Conservation (phyloP, 2,113 vertebrate species). For the Oreotrochilus melanogaster region DNA sequence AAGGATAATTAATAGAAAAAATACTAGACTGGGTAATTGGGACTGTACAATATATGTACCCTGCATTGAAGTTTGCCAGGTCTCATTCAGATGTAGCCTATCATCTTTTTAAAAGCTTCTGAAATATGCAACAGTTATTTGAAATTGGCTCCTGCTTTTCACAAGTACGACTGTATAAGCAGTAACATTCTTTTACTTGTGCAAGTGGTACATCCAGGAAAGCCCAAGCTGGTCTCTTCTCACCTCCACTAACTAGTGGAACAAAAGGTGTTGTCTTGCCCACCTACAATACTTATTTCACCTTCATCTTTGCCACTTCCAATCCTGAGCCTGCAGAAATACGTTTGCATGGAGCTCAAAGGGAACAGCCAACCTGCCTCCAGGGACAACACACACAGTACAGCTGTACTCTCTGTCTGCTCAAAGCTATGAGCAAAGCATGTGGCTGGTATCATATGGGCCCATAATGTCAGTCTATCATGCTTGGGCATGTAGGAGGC, state of each 20-base stretch:
- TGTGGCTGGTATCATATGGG: not conserved
- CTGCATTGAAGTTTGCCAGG: not conserved
- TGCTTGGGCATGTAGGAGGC: rapidly evolving
- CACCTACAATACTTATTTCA: not conserved
- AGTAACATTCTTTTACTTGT: not conserved
- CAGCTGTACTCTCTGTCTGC: not conserved
- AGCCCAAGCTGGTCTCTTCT: not conserved
- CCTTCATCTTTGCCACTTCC: not conserved
- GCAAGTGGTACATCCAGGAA: not conserved
- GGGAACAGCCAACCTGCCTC: not conserved
- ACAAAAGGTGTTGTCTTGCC: not conserved
- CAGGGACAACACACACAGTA: rapidly evolving
- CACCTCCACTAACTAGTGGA: not conserved
- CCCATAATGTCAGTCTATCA: not conserved
- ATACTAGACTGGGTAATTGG: not conserved
- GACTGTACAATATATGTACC: not conserved
- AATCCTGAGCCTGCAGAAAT: not conserved
- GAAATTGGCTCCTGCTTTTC: not conserved
- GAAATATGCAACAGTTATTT: not conserved
- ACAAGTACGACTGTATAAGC: not conserved
- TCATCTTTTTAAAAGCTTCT: not conserved
- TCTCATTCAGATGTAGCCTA: not conserved
- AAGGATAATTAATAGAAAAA: not conserved
- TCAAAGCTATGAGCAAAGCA: not conserved
- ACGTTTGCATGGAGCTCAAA: not conserved